phyloP scores from a whole-genome alignment of 1,140 invertebrate species.

The Drosophila bifasciata region DNA sequence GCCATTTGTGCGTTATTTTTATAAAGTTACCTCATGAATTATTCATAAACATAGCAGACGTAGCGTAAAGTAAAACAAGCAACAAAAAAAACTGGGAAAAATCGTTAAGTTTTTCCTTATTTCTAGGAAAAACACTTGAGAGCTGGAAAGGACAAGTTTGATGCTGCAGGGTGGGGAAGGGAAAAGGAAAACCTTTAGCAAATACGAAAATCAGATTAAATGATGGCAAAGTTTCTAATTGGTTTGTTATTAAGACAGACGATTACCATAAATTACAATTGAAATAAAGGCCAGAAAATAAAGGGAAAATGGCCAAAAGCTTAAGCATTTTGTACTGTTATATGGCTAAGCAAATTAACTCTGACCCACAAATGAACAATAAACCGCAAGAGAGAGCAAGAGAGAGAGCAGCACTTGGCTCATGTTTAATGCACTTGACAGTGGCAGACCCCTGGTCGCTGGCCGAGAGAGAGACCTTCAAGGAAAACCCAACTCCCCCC shows the following conservation, averaged over 20 bases:
- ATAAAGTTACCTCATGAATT: slow-evolving; percentile 69
- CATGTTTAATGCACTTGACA: slow-evolving; percentile 55
- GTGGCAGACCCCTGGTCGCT: slow-evolving; percentile 18
- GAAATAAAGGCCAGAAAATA: slow-evolving; percentile 24
- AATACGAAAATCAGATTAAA: slow-evolving; percentile 58
- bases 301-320: neutral
- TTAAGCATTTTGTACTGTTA: slow-evolving; percentile 33
- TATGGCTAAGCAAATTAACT: slow-evolving; percentile 21
- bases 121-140: slow-evolving; percentile 9
- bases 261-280: slow-evolving; percentile 62
- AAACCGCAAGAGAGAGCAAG: neutral
- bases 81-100: slow-evolving; percentile 22
- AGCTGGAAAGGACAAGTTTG: slow-evolving; percentile 12
- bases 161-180: too few relatives aligned
- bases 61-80: slow-evolving; percentile 41
- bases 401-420: slow-evolving; percentile 34
- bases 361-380: slow-evolving; percentile 17
- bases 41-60: slow-evolving; percentile 61
- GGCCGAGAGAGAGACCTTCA: slow-evolving; percentile 34
- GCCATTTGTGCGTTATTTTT: slow-evolving; percentile 59
- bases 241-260: slow-evolving; percentile 58
- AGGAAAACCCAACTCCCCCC: too few relatives aligned
- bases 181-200: slow-evolving; percentile 17
- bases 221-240: slow-evolving; percentile 71
- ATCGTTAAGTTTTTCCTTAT: slow-evolving; percentile 44